Evolutionary conservation across 1,140 invertebrate genomes (phyloP).

Genomic region (Ridgeia piscesae): DNA sequence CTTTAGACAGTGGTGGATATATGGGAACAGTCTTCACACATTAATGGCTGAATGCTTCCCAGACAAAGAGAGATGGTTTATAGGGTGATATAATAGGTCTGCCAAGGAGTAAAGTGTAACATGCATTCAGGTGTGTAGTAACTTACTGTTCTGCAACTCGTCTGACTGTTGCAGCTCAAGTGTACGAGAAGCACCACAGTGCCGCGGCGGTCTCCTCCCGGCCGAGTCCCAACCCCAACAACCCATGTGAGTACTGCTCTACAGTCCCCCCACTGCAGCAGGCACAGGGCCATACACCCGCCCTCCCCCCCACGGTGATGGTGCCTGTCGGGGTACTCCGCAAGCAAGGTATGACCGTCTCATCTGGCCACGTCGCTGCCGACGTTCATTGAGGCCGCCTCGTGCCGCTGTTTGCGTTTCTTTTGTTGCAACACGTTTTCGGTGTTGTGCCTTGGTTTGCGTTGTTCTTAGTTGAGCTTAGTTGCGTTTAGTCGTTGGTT

Average conservation of each 20-base stretch:
- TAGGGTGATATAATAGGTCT: too few relatives aligned
- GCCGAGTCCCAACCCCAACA: slow-evolving; percentile 77
- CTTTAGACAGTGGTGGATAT: too few relatives aligned
- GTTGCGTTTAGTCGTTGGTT: background rate
- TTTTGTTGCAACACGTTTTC: slow-evolving; percentile 2
- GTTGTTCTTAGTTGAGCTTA: background rate
- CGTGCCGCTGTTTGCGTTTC: slow-evolving; percentile 14
- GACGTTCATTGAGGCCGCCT: background rate
- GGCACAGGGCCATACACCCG: slow-evolving; percentile 54
- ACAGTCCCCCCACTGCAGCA: slow-evolving; percentile 81
- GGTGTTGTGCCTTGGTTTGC: background rate
- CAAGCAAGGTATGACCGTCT: slow-evolving; percentile 24
- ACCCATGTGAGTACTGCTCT: slow-evolving; percentile 88
- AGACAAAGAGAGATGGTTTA: too few relatives aligned
- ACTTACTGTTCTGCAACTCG: background rate
- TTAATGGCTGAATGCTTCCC: too few relatives aligned
- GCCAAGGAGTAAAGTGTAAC: too few relatives aligned
- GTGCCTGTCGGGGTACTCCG: slow-evolving; percentile 81
- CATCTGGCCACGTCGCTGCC: background rate
- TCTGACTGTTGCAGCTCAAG: slow-evolving; percentile 21
- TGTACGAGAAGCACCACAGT: slow-evolving; percentile 18
- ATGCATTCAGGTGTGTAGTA: too few relatives aligned
- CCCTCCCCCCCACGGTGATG: slow-evolving; percentile 74
- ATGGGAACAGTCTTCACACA: too few relatives aligned
- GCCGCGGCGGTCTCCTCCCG: slow-evolving; percentile 32